Evolutionary conservation across 2,113 vertebrate species (phyloP), one percentile per base, ranked within the genome.

Genomic region (Mastomys coucha): DNA sequence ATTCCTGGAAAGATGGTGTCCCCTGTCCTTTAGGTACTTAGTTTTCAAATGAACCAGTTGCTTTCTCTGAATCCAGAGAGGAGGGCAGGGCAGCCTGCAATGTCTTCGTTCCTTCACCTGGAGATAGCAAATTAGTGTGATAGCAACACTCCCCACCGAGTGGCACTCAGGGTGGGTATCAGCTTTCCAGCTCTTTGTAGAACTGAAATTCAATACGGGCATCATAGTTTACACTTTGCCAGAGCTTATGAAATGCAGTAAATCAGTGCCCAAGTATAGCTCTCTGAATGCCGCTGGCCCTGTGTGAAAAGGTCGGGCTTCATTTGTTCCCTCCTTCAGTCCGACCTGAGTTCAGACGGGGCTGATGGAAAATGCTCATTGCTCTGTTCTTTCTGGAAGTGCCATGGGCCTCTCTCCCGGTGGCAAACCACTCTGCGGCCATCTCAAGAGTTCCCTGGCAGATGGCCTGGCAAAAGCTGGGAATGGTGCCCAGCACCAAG

Each of bases 221-320:
- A 70, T 76, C 26, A n/a, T 20, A 26, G 88, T 91, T 89, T 85
- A 91, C 6, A 22, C 53, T 60, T 75, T 49, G 33, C 84, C 87
- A 67, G 88, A 33, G 91, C 91, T 89, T 93, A 95, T 78, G 88
- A 93, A 93, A 75, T 24, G 14, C 60, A 20, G 70, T 89, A 73
- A 91, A 82, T 93, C 73, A 92, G 63, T 0, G 39, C 63, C 39
- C 51, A 33, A 2, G 22, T n/a, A 42, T 0, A 8, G 31, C n/a
- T 39, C 16, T 36, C 22, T 49, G 60, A 53, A 36, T 2, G 33
- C 22, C 2, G 10, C 5, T 49, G 58, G 45, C 91, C 84, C 69
- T 4, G 12, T 31, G 17, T 39, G 78, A 42, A 45, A 81, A 82
- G 73, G 36, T 2, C 20, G 78, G 77, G 58, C n/a, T 67, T 86